phyloP scores from a whole-genome alignment of 2,113 vertebrate genomes.

The Sitta europaea region DNA sequence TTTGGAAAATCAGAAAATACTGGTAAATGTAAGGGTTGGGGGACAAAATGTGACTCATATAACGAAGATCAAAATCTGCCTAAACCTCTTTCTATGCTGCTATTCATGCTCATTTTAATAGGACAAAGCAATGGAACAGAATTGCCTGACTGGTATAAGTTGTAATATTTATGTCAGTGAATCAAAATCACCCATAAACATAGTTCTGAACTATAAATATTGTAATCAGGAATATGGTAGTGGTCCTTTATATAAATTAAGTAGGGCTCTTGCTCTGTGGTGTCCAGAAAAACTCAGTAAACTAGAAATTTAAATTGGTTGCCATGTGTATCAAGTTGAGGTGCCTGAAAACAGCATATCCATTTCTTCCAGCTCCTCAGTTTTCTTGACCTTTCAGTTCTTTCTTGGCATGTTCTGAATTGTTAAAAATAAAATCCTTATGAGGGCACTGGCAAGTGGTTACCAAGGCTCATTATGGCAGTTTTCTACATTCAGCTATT shows the following conservation, averaged over 20 bases:
- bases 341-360: constrained; percentile 38
- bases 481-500: not conserved
- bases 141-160: not conserved
- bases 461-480: not conserved
- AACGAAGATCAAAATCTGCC: not conserved
- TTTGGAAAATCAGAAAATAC: not conserved
- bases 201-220: not conserved
- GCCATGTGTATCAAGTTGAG: not conserved
- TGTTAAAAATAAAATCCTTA: constrained; percentile 66
- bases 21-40: not conserved
- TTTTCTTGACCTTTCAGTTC: constrained; percentile 59
- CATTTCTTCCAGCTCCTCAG: constrained; percentile 52
- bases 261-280: not conserved
- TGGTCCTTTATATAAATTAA: not conserved
- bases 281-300: not conserved
- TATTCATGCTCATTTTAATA: not conserved
- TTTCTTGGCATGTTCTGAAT: constrained; percentile 56
- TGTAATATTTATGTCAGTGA: not conserved
- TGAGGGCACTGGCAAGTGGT: constrained; percentile 14
- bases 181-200: not conserved
- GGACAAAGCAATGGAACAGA: not conserved
- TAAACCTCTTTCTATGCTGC: not conserved
- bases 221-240: not conserved
- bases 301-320: not conserved
- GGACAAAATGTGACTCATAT: not conserved